Conservation (phyloP, 2,888 invertebrate genomes). For the Agapostemon virescens region DNA sequence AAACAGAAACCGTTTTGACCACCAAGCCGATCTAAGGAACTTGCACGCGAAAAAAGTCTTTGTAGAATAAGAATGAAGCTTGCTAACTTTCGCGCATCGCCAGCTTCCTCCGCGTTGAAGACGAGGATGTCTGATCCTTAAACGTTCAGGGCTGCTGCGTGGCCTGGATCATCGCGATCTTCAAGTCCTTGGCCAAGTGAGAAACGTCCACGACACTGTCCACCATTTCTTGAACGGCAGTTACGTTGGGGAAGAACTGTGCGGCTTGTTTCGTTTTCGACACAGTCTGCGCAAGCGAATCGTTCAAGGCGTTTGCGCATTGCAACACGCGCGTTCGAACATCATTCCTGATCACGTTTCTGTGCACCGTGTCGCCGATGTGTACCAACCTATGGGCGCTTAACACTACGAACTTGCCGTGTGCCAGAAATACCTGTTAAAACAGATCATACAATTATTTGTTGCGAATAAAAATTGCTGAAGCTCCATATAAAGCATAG, state of each 20-base stretch:
- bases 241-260: conserved; percentile 94
- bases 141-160: conserved; percentile 81
- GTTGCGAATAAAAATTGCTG: too few relatives aligned
- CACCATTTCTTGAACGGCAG: conserved; percentile 96
- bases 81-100: conserved; percentile 22
- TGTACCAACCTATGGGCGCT: conserved; percentile 96
- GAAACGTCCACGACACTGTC: conserved; percentile 93
- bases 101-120: conserved; percentile 7
- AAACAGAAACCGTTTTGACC: conserved; percentile 28
- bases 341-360: conserved; percentile 89
- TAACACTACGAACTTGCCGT: conserved; percentile 96
- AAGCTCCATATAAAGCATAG: too few relatives aligned
- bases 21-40: conserved; percentile 58
- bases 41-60: conserved; percentile 27
- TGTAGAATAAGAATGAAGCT: conserved; percentile 7
- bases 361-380: conserved; percentile 95
- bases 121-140: conserved; percentile 16
- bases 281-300: conserved; percentile 91
- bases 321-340: conserved; percentile 87
- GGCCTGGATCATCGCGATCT: conserved; percentile 87
- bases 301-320: conserved; percentile 90
- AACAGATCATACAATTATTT: not conserved
- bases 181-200: conserved; percentile 90
- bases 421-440: conserved; percentile 88
- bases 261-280: conserved; percentile 95